Percentiles rank a stretch among this genome's conserved stretches.
These are phyloP conservation scores for Hepsetus odoe DNA, from an alignment of 2,113 vertebrate genomes.

Conservation along the genomic window DNA sequence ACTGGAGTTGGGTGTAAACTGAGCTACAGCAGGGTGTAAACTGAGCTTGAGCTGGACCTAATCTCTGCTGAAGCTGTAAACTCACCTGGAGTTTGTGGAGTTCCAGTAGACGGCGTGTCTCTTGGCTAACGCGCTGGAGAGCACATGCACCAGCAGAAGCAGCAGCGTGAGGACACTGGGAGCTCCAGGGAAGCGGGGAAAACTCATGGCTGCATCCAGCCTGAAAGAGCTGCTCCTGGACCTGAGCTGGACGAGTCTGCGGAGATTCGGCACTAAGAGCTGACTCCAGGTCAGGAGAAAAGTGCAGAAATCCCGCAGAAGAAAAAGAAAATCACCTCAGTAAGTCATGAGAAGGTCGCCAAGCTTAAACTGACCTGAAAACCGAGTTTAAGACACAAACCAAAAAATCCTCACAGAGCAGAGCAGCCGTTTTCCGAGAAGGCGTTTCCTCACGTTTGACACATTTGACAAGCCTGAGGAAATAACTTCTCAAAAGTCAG, in stretches of 20 bases:
- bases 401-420: not conserved
- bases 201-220: slow-evolving; percentile 62
- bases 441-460: slow-evolving; percentile 29
- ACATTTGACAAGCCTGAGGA: slow-evolving; percentile 7
- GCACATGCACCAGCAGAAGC: slow-evolving; percentile 66
- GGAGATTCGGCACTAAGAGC: not conserved
- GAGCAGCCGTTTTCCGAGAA: not conserved
- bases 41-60: too few relatives aligned
- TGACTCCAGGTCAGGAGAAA: not conserved
- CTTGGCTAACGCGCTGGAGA: slow-evolving; percentile 64
- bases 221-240: not conserved
- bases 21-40: too few relatives aligned
- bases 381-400: too few relatives aligned
- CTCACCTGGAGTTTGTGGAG: slow-evolving; percentile 76
- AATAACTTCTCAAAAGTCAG: not conserved
- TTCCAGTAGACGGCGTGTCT: slow-evolving; percentile 80
- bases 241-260: too few relatives aligned
- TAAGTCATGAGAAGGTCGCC: too few relatives aligned
- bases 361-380: too few relatives aligned
- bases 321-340: not conserved
- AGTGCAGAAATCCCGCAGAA: not conserved
- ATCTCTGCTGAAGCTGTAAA: too few relatives aligned
- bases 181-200: slow-evolving; percentile 57
- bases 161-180: slow-evolving; percentile 58
- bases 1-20: too few relatives aligned